A percentile compares a stretch with the other conserved stretches of the same genome.
Evolutionary conservation across 1,140 invertebrate species (phyloP).

Genomic region (Temnothorax longispinosus): DNA sequence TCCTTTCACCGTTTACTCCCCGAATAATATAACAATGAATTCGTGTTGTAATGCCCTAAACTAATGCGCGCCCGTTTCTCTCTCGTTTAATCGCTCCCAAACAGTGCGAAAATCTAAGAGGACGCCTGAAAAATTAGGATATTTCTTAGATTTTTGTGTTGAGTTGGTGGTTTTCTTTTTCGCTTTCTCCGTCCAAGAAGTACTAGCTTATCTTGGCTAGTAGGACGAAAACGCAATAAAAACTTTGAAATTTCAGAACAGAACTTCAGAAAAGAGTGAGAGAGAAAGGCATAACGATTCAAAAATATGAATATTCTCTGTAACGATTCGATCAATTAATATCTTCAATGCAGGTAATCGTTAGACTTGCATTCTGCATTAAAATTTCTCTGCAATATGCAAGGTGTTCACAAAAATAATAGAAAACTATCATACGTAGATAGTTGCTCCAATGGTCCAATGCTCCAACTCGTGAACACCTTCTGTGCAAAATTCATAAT

Average conservation of each 20-base stretch:
- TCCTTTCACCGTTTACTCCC: background rate
- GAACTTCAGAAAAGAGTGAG: background rate
- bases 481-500: background rate
- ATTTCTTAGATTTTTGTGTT: background rate
- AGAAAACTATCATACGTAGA: background rate
- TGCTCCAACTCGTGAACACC: background rate
- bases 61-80: background rate
- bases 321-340: constrained; percentile 3
- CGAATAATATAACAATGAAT: constrained; percentile 51
- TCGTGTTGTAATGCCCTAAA: constrained; percentile 48
- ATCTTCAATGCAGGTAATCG: background rate
- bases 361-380: background rate
- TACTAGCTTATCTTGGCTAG: constrained; percentile 34
- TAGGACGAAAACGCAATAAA: constrained; percentile 26
- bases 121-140: background rate
- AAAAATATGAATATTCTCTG: background rate
- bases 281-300: background rate
- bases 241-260: background rate
- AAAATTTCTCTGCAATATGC: background rate
- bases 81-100: background rate
- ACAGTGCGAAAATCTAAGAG: constrained; percentile 12
- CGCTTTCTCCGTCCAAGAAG: constrained; percentile 15
- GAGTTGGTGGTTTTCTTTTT: background rate
- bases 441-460: background rate
- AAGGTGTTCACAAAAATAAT: background rate